Conservation (phyloP, 2,888 invertebrate genomes). For the Cheilosia scutellata region DNA sequence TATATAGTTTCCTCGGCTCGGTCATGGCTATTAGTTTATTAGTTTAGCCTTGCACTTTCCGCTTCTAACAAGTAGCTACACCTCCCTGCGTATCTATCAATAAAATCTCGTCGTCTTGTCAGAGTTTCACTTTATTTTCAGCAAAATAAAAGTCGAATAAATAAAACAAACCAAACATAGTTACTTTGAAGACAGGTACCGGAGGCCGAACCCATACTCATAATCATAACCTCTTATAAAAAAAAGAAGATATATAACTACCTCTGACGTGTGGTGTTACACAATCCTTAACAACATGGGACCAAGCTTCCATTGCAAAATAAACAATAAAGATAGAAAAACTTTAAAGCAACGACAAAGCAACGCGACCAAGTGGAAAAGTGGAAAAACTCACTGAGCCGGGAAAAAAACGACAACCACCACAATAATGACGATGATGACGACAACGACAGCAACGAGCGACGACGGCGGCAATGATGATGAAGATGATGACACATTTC, state of each 20-base stretch:
- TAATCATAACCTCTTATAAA: neutral
- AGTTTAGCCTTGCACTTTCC: too few species aligned
- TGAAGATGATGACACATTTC: constrained; percentile 47
- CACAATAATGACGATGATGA: constrained; percentile 10
- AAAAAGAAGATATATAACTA: neutral
- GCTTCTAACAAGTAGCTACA: too few species aligned
- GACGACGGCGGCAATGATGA: constrained; percentile 17
- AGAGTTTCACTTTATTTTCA: constrained; percentile 5
- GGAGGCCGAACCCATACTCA: constrained; percentile 21
- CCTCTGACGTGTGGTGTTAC: constrained; percentile 62
- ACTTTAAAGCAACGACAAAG: constrained; percentile 59
- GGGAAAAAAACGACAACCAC: constrained; percentile 48
- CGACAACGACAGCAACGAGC: constrained; percentile 14
- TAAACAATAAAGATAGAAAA: constrained; percentile 18
- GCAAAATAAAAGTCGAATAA: constrained; percentile 21
- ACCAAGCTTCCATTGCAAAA: constrained; percentile 68
- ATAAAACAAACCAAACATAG: constrained; percentile 35
- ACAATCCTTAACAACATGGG: constrained; percentile 60
- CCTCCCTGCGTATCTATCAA: neutral
- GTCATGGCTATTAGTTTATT: too few species aligned
- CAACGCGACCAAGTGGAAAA: constrained; percentile 71
- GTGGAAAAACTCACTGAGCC: constrained; percentile 74
- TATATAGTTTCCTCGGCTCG: too few species aligned
- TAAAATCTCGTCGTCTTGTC: neutral
- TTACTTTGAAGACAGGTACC: constrained; percentile 34